Conservation (phyloP, 2,113 vertebrate genomes). For the Platichthys flesus region DNA sequence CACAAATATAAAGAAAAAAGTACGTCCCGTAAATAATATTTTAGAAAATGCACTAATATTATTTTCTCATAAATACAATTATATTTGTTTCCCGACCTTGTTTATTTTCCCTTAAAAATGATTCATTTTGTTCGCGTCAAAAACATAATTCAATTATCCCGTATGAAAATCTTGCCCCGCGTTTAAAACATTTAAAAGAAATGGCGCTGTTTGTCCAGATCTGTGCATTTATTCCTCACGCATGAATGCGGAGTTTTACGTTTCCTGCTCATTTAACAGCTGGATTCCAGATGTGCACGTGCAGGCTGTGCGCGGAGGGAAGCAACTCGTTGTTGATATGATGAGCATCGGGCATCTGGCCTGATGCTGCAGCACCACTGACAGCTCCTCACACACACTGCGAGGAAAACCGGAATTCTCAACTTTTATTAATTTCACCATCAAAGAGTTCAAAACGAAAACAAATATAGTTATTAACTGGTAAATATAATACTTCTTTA, state of each 20-base stretch:
- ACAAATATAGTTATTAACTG: too few species aligned
- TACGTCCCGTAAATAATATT: too few species aligned
- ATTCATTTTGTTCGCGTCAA: background rate
- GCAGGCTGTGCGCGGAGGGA: conserved; percentile 31
- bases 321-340: conserved; percentile 69
- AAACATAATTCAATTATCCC: background rate
- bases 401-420: too few species aligned
- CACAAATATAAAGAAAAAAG: too few species aligned
- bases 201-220: background rate
- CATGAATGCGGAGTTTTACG: background rate
- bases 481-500: too few species aligned
- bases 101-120: too few species aligned
- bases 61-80: too few species aligned
- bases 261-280: conserved; percentile 45
- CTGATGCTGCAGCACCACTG: conserved; percentile 38
- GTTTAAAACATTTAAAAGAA: background rate
- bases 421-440: too few species aligned
- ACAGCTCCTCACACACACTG: conserved; percentile 42
- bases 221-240: background rate
- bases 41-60: too few species aligned
- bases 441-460: too few species aligned
- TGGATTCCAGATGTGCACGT: conserved; percentile 43
- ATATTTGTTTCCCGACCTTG: too few species aligned
- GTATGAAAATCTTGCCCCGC: background rate
- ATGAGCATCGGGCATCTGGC: conserved; percentile 43